A percentile compares a stretch with the other conserved stretches of the same genome.
phyloP scores from a whole-genome alignment of 2,113 vertebrate species.

The Brachionichthys hirsutus region DNA sequence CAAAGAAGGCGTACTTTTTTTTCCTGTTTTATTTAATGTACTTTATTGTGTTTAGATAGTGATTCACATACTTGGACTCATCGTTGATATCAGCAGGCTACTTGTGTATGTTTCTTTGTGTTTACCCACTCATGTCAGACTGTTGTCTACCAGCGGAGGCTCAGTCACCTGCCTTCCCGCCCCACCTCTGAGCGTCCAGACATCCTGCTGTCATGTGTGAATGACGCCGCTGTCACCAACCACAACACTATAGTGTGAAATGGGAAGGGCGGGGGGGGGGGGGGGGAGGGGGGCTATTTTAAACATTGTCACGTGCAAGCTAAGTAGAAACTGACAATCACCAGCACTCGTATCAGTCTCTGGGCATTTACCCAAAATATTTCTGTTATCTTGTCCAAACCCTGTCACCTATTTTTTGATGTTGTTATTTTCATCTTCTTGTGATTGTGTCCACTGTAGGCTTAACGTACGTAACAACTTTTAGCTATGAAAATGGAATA shows the following conservation, averaged over 20 bases:
- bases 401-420: background rate
- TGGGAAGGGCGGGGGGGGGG: slow-evolving; percentile 37
- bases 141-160: slow-evolving; percentile 12
- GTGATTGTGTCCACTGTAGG: no score
- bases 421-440: no score
- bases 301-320: slow-evolving; percentile 51
- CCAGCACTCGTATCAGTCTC: background rate
- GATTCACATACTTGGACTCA: no score
- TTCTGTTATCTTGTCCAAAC: background rate
- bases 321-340: slow-evolving; percentile 45
- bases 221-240: slow-evolving; percentile 59
- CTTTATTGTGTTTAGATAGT: background rate
- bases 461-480: no score
- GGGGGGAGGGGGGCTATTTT: slow-evolving; percentile 46
- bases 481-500: background rate
- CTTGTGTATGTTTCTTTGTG: no score
- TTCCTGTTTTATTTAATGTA: slow-evolving; percentile 1
- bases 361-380: slow-evolving; percentile 11
- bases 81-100: no score
- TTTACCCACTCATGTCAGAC: background rate
- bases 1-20: background rate
- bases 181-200: slow-evolving; percentile 39
- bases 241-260: slow-evolving; percentile 60
- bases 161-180: slow-evolving; percentile 20
- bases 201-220: slow-evolving; percentile 68